Base-by-base conservation (phyloP, 2,888 invertebrate genomes). In the Chromoteleia sp. region DNA sequence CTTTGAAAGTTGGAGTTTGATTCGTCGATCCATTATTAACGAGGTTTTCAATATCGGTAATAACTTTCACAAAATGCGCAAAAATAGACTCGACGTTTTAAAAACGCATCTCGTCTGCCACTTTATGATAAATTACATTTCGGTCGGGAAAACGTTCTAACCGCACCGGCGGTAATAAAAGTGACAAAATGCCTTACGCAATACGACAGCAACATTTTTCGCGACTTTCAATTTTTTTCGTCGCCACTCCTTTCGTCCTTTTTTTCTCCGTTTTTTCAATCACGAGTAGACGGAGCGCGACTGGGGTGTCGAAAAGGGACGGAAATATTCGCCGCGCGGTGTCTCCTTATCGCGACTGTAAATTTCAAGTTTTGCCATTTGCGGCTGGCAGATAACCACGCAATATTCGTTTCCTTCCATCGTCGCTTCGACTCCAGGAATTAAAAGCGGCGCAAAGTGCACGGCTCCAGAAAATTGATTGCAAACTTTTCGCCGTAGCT, bases 401-500 rank as follows among this genome's bases (percentile, higher is more conserved):
- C 79, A 79, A 83, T 77, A 76, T 83, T 83, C 82, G 79, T 67
- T 76, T 78, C 82, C 82, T 70, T 76, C 70, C 68, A 70, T 80
- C 76, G 80, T 76, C 81, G 77, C 70, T 75, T 73, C 81, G 71
- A 70, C 75, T 73, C 54, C 12, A 56, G 70, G 74, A 80, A 83
- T 77, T 80, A 80, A 80, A 80, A 80, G 80, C 77, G 39, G 67
- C 67, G 68, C 76, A 61, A 73, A 82, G 68, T 81, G 81, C 81
- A 63, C 21, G 77, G 52, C 71, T 71, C 81, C 77, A 74, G 82
- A 82, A 78, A 82, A 82, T 82, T 82, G 76, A 82, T 82, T 71
- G 74, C 81, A 59, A 81, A 81, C 77, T 81, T 81, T 74, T 81
- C 54, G 56, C 39, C 63, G 61, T 67, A 63, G 33, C 56, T 79